Base-by-base conservation (phyloP, 2,113 vertebrate genomes). In the Muscicapa adusta region DNA sequence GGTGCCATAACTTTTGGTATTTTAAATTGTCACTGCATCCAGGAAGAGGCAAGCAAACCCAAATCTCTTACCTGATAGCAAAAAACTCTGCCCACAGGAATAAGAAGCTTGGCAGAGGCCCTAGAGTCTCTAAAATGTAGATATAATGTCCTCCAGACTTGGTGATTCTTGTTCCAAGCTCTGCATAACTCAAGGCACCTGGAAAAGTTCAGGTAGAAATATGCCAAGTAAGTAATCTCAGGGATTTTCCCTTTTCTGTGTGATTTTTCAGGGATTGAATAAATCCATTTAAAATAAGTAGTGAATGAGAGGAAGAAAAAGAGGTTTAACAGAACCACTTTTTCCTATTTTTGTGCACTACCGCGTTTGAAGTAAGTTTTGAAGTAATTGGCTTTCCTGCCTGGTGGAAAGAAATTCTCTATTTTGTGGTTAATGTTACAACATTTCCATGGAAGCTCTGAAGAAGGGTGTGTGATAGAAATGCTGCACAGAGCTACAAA, bases 81-180 rank as follows among this genome's bases (percentile, higher is more conserved):
- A 98, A 92, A 93, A 98, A 98, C 80, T 99, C 98, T n/a, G 88
- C 97, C 99, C 98, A 99, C 42, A 99, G 97, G 60, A 98, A 97
- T 48, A 99, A 88, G 80, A 99, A 99, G 28, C 98, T 98, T 66
- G 98, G 98, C 68, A 99, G 94, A 54, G 98, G 98, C 22, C 98
- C 98, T 57, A 98, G 85, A 0, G 98, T 99, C 97, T 99, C 98
- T 95, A 98, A 96, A 16, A 99, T 96, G 56, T 99, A 99, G 43
- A 97, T 98, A 92, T 99, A 99, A 96, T 99, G 98, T 51, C 98
- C 98, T 78, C 98, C 98, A 20, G 99, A 99, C 93, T 99, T 99
- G 25, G 97, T 98, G 88, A 99, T 99, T 79, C 83, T 98, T 76
- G 99, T 99, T 36, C 98, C 98, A 89, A 99, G 98, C 78, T 99